These are phyloP conservation scores for Cerceris rybyensis DNA, from an alignment of 2,888 invertebrate species.

Conservation along the genomic window DNA sequence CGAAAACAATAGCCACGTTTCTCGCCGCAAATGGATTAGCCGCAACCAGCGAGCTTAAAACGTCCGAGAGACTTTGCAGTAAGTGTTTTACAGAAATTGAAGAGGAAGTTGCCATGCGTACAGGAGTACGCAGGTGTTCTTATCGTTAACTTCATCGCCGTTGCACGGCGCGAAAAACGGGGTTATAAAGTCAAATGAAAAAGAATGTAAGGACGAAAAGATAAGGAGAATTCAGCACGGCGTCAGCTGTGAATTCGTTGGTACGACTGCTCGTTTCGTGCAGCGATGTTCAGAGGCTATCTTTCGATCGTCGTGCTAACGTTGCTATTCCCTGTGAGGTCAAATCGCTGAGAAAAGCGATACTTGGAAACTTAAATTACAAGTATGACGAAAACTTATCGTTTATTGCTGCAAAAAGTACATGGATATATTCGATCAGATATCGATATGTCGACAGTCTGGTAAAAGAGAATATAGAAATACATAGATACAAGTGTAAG, in stretches of 20 bases:
- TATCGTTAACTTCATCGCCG: slow-evolving; percentile 29
- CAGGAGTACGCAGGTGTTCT: slow-evolving; percentile 21
- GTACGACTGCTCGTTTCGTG: slow-evolving; percentile 38
- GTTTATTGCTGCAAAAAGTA: slow-evolving; percentile 2
- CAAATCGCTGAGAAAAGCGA: slow-evolving; percentile 65
- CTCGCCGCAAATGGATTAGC: no score
- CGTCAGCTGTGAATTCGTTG: slow-evolving; percentile 56
- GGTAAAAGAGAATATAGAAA: no score
- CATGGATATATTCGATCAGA: no score
- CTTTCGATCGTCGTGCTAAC: slow-evolving; percentile 47
- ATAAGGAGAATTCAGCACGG: slow-evolving; percentile 32
- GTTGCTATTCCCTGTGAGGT: slow-evolving; percentile 39
- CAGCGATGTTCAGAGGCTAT: slow-evolving; percentile 40
- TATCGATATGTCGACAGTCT: no score
- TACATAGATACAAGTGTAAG: no score
- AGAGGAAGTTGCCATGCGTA: neutral
- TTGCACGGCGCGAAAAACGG: neutral
- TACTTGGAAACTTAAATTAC: slow-evolving; percentile 41
- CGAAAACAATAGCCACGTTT: no score
- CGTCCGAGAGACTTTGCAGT: neutral
- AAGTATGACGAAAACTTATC: slow-evolving; percentile 18
- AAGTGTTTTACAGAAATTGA: neutral
- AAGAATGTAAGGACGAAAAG: slow-evolving; percentile 12
- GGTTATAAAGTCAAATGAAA: neutral
- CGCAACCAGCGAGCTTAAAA: no score